Percentiles rank a stretch among this genome's conserved stretches.
These are phyloP conservation scores for Holcopasites calliopsidis DNA, from an alignment of 1,140 invertebrate genomes.

Conservation along the genomic window DNA sequence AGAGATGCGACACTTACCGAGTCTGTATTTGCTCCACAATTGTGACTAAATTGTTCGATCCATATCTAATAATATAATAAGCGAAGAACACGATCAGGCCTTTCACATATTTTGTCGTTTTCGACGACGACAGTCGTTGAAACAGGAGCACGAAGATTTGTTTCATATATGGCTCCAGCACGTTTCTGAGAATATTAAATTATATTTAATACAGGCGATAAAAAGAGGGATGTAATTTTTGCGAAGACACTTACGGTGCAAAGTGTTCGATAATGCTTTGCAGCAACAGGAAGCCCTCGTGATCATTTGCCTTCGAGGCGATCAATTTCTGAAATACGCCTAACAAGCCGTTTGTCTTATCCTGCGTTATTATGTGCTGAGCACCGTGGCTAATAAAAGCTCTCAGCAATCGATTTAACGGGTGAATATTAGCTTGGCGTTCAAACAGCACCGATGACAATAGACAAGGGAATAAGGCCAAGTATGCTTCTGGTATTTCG, in stretches of 20 bases:
- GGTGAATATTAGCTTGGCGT: conserved; percentile 93
- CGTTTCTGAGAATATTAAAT: conserved; percentile 75
- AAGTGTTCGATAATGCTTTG: conserved; percentile 90
- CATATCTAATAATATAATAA: conserved; percentile 90
- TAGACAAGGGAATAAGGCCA: conserved; percentile 93
- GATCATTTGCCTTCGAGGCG: conserved; percentile 96
- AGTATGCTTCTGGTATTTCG: conserved; percentile 89
- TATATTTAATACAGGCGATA: neutral
- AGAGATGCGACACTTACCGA: conserved; percentile 81
- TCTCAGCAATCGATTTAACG: conserved; percentile 92
- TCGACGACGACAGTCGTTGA: conserved; percentile 93
- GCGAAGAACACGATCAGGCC: conserved; percentile 94
- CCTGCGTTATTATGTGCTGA: conserved; percentile 85
- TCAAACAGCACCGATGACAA: conserved; percentile 95
- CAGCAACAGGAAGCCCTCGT: conserved; percentile 96
- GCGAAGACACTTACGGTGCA: conserved; percentile 82
- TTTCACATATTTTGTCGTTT: conserved; percentile 96
- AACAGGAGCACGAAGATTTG: conserved; percentile 96
- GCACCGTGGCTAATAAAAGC: conserved; percentile 90
- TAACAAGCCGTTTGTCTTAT: conserved; percentile 90
- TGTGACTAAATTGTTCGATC: conserved; percentile 85
- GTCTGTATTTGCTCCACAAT: conserved; percentile 93
- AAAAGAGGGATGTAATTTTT: conserved; percentile 20
- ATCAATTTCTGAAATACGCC: conserved; percentile 98
- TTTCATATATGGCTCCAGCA: conserved; percentile 88